Evolutionary conservation across 1,140 invertebrate species (phyloP), one percentile per base, ranked within the genome.

Genomic region (Scylla paramamosain): DNA sequence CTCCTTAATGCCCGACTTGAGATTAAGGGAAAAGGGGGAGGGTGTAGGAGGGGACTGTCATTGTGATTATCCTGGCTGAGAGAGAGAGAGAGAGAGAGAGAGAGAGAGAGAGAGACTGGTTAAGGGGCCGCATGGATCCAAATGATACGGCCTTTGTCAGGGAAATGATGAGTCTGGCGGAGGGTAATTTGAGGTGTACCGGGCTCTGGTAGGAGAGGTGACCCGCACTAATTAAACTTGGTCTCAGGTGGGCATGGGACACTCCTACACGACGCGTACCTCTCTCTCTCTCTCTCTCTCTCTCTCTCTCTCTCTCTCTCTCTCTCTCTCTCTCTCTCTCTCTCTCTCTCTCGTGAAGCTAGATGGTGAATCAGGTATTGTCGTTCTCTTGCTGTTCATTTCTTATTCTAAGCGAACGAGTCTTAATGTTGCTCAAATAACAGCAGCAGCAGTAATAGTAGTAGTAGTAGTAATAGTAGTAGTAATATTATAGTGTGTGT

Each of bases 91-190:
- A 28, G 84, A 87, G 31, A 28, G 84, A 87, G 14, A n/a, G 84
- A 28, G 25, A 10, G 52, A 39, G 89, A 20, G 89, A 20, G 89
- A 29, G 52, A 20, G 90, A 91, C 4, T 52, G 46, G 59, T 59
- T 59, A 25, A n/a, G 28, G 67, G 29, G 31, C 59, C 91, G 31
- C 31, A 92, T 90, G 88, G 88, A 52, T 1, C 88, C 39, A 90
- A 90, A 90, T 90, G 88, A 90, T 90, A 90, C 32, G 20, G 45
- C 88, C 46, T 92, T 96, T 96, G 97, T 95, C 96, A 98, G 97
- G 97, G 96, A 98, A 94, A 96, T 97, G 91, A 94, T 96, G 48
- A 67, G 67, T n/a, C 48, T 10, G 39, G 32, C 20, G 67, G 67
- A 25, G 20, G 67, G 67, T 88, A 88, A 88, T 88, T 16, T 0